Evolutionary conservation across 2,888 invertebrate species (phyloP).

Genomic region (Synanthedon myopaeformis): DNA sequence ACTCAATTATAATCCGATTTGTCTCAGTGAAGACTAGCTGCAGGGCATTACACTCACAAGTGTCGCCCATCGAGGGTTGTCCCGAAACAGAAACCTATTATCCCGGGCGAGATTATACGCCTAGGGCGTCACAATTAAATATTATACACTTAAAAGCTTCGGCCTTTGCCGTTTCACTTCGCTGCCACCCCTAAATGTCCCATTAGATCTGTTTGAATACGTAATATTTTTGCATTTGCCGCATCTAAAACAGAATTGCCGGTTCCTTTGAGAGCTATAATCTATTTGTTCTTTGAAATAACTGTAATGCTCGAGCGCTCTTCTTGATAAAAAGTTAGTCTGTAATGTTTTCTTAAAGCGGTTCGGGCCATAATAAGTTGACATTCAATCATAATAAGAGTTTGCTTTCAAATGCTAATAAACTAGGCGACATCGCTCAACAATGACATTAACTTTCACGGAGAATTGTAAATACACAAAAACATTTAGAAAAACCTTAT

Average conservation of each 20-base stretch:
- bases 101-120: constrained; percentile 72
- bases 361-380: neutral
- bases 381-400: constrained; percentile 3
- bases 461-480: constrained; percentile 24
- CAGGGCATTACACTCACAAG: constrained; percentile 62
- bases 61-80: constrained; percentile 65
- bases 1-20: constrained; percentile 67
- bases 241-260: constrained; percentile 66
- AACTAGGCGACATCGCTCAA: constrained; percentile 14
- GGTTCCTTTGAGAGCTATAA: constrained; percentile 68
- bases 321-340: constrained; percentile 51
- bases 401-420: neutral
- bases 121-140: constrained; percentile 72
- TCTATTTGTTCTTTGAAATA: constrained; percentile 70
- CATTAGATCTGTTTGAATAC: constrained; percentile 71
- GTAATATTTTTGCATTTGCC: constrained; percentile 71
- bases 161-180: constrained; percentile 70
- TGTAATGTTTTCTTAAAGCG: constrained; percentile 34
- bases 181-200: constrained; percentile 71
- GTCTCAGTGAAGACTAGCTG: constrained; percentile 56
- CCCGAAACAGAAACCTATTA: constrained; percentile 71
- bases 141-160: constrained; percentile 72
- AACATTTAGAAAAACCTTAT: constrained; percentile 25
- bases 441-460: constrained; percentile 35
- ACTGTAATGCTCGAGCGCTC: constrained; percentile 63